Evolutionary conservation across 2,113 vertebrate genomes (phyloP).

Genomic region (Narcine bancroftii): DNA sequence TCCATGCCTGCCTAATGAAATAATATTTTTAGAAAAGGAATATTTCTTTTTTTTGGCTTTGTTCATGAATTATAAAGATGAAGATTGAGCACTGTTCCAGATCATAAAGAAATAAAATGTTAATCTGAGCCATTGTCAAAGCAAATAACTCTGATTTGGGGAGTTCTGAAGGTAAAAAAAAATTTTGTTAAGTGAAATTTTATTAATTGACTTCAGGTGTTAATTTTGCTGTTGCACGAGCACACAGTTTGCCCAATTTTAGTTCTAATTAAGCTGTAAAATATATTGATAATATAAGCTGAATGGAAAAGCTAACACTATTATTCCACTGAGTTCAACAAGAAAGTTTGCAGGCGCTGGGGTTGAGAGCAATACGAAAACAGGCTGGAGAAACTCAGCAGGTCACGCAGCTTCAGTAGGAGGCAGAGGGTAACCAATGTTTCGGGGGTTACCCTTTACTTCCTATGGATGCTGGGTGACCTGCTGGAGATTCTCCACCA

Average conservation of each 20-base stretch:
- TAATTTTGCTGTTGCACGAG: background rate
- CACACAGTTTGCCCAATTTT: background rate
- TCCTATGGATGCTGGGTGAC: too few relatives aligned
- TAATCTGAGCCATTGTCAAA: background rate
- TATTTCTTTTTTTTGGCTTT: background rate
- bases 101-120: background rate
- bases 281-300: background rate
- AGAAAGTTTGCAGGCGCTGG: too few relatives aligned
- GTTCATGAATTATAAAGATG: background rate
- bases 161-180: background rate
- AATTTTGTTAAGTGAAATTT: background rate
- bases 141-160: background rate
- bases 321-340: background rate
- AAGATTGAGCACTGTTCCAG: background rate
- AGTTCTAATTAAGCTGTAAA: background rate
- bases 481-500: too few relatives aligned
- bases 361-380: too few relatives aligned
- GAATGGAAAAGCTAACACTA: background rate
- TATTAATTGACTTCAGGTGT: background rate
- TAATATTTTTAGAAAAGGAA: background rate
- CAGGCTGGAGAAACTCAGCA: too few relatives aligned
- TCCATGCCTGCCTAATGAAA: slow-evolving; percentile 11
- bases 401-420: too few relatives aligned
- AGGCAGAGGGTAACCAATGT: too few relatives aligned
- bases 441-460: too few relatives aligned